phyloP scores from a whole-genome alignment of 2,113 vertebrate species.

The Noturus placidus region DNA sequence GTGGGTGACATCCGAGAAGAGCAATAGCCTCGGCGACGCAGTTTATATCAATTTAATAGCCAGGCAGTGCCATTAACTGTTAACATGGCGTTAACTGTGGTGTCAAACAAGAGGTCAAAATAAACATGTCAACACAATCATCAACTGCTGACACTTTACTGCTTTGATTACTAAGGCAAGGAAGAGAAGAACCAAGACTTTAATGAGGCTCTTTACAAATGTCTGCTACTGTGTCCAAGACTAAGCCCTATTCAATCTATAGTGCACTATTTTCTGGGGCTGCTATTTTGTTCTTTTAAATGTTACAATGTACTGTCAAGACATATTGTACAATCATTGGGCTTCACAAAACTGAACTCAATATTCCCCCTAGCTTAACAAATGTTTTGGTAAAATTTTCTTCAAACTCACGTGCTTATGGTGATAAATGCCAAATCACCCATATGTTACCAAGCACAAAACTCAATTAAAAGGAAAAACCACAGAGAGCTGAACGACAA shows the following conservation, averaged over 20 bases:
- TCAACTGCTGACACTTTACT: neutral
- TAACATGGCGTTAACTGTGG: neutral
- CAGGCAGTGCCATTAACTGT: neutral
- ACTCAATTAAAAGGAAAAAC: neutral
- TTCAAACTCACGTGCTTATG: neutral
- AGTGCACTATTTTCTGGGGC: neutral
- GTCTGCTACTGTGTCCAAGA: neutral
- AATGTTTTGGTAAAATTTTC: neutral
- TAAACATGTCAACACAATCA: neutral
- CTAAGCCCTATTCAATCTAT: neutral
- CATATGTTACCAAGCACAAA: neutral
- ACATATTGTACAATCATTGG: neutral
- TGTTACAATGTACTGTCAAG: neutral
- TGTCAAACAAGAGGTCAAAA: slow-evolving; percentile 3
- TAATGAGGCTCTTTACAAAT: neutral
- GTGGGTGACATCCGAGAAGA: slow-evolving; percentile 16
- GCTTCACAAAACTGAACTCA: neutral
- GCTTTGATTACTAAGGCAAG: neutral
- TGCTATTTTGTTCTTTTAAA: neutral
- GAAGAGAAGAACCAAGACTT: neutral
- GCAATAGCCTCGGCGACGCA: neutral
- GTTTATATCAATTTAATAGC: slow-evolving; percentile 29
- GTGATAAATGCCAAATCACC: neutral
- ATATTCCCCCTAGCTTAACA: neutral
- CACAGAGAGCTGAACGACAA: neutral